phyloP scores from a whole-genome alignment of 2,797 vertebrate genomes.

The Falco concolor region DNA sequence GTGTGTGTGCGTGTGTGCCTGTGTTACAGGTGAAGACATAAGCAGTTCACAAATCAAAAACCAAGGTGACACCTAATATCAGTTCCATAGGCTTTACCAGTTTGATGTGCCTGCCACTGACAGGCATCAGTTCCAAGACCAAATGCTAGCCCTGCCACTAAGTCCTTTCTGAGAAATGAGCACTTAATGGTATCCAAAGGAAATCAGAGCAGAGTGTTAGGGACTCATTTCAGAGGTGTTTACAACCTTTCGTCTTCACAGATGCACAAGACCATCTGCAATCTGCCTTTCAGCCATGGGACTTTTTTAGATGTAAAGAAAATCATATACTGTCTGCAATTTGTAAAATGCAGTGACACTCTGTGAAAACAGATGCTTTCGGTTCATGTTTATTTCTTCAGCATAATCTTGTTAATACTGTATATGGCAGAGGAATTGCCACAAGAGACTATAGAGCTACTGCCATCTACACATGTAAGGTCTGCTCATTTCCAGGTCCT shows the following conservation, averaged over 20 bases:
- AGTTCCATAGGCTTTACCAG: not conserved
- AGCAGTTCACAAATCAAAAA: not conserved
- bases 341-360: not conserved
- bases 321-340: not conserved
- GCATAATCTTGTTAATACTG: not conserved
- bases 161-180: not conserved
- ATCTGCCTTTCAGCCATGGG: not conserved
- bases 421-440: not conserved
- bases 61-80: not conserved
- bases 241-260: not conserved
- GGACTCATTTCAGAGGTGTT: not conserved
- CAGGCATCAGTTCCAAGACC: not conserved
- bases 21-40: not conserved
- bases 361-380: not conserved
- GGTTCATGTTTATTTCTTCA: not conserved
- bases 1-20: not conserved
- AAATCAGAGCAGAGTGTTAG: not conserved
- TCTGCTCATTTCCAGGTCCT: not conserved
- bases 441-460: not conserved
- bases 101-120: not conserved
- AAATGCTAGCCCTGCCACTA: not conserved
- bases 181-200: not conserved
- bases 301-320: not conserved
- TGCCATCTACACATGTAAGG: not conserved
- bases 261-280: not conserved